Conservation (phyloP, 2,888 invertebrate genomes). For the Noctua janthe region DNA sequence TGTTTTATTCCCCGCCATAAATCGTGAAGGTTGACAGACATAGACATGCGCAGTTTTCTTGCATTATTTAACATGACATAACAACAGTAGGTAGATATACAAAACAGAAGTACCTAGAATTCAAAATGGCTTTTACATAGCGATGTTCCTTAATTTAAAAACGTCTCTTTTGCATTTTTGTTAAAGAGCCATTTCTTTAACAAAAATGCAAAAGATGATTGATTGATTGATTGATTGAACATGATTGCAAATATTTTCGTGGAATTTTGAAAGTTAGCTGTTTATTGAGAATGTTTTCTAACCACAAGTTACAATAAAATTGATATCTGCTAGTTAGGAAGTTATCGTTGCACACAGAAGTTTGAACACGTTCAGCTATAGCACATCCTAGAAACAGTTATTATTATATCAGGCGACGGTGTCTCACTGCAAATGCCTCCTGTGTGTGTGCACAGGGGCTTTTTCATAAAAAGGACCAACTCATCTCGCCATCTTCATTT, state of each 20-base stretch:
- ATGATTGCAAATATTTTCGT: background rate
- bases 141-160: background rate
- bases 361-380: too few relatives aligned
- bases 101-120: conserved; percentile 3
- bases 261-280: background rate
- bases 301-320: too few relatives aligned
- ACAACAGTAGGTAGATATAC: background rate
- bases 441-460: background rate
- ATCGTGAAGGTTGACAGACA: conserved; percentile 19
- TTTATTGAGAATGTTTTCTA: background rate
- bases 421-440: background rate
- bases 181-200: background rate
- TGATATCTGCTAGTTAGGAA: background rate
- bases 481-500: background rate
- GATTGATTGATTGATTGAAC: too few relatives aligned
- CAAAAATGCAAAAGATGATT: too few relatives aligned
- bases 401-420: background rate
- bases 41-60: background rate
- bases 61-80: background rate
- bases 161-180: background rate
- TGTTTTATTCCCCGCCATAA: conserved; percentile 7
- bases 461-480: background rate
- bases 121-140: background rate
- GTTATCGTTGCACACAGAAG: background rate
- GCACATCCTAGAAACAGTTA: too few relatives aligned